phyloP scores from a whole-genome alignment of 2,113 vertebrate species.

The Dryoscopus gambensis region DNA sequence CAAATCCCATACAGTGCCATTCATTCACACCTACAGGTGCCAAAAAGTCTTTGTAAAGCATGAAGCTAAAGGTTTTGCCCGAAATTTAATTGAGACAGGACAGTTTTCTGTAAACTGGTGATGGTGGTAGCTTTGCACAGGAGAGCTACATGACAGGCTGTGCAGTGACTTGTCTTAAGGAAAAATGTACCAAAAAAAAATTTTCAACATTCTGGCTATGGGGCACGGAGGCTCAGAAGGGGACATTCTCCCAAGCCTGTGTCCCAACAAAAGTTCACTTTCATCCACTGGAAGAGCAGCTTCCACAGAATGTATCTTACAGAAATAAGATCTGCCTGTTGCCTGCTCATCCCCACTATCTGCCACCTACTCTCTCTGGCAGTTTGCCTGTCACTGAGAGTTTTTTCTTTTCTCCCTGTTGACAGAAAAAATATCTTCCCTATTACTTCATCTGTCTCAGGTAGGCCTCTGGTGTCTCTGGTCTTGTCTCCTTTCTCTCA shows the following conservation, averaged over 20 bases:
- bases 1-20: not conserved
- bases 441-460: not conserved
- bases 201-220: not conserved
- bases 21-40: not conserved
- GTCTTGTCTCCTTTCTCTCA: not conserved
- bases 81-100: not conserved
- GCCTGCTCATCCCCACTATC: not conserved
- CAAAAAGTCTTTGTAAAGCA: not conserved
- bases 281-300: not conserved
- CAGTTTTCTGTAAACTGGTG: not conserved
- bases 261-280: not conserved
- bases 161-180: not conserved
- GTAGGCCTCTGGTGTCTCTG: not conserved
- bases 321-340: not conserved
- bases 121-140: not conserved
- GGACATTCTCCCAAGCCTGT: fast-evolving
- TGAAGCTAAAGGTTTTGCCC: not conserved
- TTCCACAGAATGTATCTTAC: not conserved
- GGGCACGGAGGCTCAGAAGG: not conserved
- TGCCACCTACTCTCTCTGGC: not conserved
- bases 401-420: not conserved
- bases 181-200: not conserved
- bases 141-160: not conserved
- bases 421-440: not conserved
- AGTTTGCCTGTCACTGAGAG: not conserved